Conservation (phyloP, 30 jellyfish, hydroid and myxozoan genomes). For the Cassiopea andromeda region DNA sequence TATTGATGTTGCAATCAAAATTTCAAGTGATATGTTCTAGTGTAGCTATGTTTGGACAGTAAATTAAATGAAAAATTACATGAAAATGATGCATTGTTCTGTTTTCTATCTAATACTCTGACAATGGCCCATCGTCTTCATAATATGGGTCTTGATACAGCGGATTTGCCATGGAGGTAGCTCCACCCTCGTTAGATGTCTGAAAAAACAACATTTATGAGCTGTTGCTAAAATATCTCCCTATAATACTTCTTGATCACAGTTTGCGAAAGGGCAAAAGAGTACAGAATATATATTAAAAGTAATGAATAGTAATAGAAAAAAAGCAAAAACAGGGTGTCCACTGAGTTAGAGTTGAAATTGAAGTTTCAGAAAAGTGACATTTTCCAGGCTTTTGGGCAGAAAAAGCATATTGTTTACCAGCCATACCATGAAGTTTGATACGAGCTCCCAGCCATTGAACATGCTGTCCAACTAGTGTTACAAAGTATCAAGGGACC, state of each 20-base stretch:
- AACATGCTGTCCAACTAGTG: too few species aligned
- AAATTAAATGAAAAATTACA: neutral
- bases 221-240: neutral
- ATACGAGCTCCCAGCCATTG: too few species aligned
- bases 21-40: neutral
- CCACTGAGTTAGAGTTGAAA: too few species aligned
- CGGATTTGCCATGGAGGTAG: slow-evolving; percentile 99
- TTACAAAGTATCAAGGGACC: too few species aligned
- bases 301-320: neutral
- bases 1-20: neutral
- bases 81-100: slow-evolving; percentile 3
- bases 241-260: neutral
- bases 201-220: neutral
- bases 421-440: neutral
- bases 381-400: too few species aligned
- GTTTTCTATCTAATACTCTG: slow-evolving; percentile 69
- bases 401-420: too few species aligned
- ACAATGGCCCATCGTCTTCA: slow-evolving; percentile 95
- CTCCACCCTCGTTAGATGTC: slow-evolving; percentile 85
- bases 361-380: too few species aligned
- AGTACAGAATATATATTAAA: neutral
- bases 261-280: neutral
- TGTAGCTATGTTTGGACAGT: neutral
- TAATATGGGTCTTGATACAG: slow-evolving; percentile 97
- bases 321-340: too few species aligned